Percentiles rank a stretch among this genome's conserved stretches.
These are phyloP conservation scores for Condylura cristata DNA, from an alignment of 2,113 vertebrate species.

Conservation along the genomic window DNA sequence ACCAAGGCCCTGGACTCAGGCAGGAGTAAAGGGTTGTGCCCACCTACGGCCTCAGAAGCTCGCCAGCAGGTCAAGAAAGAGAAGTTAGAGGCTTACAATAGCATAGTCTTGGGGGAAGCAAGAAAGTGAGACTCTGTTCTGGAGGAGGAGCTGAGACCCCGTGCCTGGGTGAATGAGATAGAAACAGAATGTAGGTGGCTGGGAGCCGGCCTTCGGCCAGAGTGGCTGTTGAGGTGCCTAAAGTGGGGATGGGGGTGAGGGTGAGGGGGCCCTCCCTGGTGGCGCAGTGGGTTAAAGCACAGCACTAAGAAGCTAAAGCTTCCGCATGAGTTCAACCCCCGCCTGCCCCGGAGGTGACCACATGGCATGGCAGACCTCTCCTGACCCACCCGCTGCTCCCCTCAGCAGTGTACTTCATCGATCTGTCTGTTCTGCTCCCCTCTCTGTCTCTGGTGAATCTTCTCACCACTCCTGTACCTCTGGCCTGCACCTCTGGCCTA, in stretches of 20 bases:
- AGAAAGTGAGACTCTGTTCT: background rate
- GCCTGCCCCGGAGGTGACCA: no score
- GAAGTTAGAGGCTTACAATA: background rate
- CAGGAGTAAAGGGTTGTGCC: background rate
- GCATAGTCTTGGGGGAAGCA: background rate
- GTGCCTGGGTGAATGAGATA: background rate
- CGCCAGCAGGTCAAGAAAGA: background rate
- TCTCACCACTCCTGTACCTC: no score
- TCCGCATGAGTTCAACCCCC: no score
- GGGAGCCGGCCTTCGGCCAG: background rate
- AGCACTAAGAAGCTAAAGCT: no score
- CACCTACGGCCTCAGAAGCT: background rate
- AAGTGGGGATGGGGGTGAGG: background rate
- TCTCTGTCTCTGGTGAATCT: no score
- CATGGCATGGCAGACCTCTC: no score
- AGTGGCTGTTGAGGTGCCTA: background rate
- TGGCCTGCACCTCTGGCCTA: no score
- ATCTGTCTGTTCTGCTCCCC: no score
- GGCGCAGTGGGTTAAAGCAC: no score
- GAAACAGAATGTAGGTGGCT: background rate
- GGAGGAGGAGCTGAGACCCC: background rate
- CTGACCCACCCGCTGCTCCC: no score
- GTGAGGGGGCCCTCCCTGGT: no score
- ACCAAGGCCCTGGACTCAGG: background rate
- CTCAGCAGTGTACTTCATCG: no score